phyloP scores from a whole-genome alignment of 2,797 vertebrate genomes.

The Falco rusticolus region DNA sequence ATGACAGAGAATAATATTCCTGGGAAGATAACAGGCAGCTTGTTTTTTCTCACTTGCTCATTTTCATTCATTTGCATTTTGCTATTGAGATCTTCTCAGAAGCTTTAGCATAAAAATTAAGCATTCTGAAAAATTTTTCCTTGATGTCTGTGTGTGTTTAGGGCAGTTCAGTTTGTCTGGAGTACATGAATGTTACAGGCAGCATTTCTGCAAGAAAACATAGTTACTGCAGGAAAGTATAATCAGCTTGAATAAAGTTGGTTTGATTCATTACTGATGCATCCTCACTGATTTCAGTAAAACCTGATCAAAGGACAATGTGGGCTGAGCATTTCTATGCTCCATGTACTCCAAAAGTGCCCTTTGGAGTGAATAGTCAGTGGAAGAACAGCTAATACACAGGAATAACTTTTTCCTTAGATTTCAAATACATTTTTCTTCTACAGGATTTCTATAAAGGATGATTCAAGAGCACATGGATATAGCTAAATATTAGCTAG shows the following conservation, averaged over 20 bases:
- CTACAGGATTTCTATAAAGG: neutral
- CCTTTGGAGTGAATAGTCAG: neutral
- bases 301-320: neutral
- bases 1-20: neutral
- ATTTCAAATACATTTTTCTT: neutral
- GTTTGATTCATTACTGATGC: neutral
- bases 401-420: neutral
- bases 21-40: neutral
- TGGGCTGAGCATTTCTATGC: neutral
- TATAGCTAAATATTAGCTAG: neutral
- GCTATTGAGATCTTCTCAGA: neutral
- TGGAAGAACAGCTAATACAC: neutral
- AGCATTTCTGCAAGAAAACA: neutral
- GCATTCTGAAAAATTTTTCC: neutral
- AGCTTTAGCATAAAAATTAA: neutral
- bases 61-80: slow-evolving; percentile 11
- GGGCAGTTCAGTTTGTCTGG: neutral
- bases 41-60: neutral
- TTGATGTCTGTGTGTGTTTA: neutral
- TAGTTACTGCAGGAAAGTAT: neutral
- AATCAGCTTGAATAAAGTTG: neutral
- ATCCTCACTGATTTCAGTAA: neutral
- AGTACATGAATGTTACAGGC: neutral
- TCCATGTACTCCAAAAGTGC: neutral
- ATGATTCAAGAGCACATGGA: neutral